Evolutionary conservation across 2,888 invertebrate genomes (phyloP), one percentile per base, ranked within the genome.

Genomic region (Eristalis intricaria): DNA sequence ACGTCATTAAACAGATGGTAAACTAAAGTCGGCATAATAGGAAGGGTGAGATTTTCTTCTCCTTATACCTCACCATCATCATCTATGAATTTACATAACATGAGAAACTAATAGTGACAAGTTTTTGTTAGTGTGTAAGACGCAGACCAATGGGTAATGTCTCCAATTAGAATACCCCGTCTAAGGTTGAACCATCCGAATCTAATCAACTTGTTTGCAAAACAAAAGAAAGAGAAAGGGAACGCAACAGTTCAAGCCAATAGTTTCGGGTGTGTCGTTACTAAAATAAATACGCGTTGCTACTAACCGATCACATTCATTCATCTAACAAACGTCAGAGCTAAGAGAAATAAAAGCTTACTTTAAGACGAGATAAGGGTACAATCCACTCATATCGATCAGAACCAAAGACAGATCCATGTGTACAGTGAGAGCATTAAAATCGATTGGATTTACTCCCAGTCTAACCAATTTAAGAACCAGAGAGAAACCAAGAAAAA

Each of bases 221-320:
- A 50, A n/a, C 50, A 50, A 19, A 7, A 50, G 50, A 50, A 50
- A 19, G 19, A 19, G 19, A 50, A 50, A 50, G 50, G 50, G 50
- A 50, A 19, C 11, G 13, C 8, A 32, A 10, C 8, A 32, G 10
- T 4, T 50, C 19, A 50, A 8, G 43, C 13, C n/a, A 4, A 1
- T n/a, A 43, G 50, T 50, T 50, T 50, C 50, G 50, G 50, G 50
- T 50, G 50, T n/a, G 50, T 19, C 19, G 10, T n/a, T 50, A 50
- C 50, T 50, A 50, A 50, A 50, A 50, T 50, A 50, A 50, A 50
- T 60, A 26, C 60, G 4, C 60, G 19, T 26, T 60, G 26, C 60
- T 26, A 29, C 65, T 26, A 69, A 50, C 61, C 35, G 50, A 77
- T 61, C 61, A 35, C 13, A 50, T 69, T 63, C 61, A 77, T 77